phyloP scores from a whole-genome alignment of 1,140 invertebrate species.

The Littorina saxatilis region DNA sequence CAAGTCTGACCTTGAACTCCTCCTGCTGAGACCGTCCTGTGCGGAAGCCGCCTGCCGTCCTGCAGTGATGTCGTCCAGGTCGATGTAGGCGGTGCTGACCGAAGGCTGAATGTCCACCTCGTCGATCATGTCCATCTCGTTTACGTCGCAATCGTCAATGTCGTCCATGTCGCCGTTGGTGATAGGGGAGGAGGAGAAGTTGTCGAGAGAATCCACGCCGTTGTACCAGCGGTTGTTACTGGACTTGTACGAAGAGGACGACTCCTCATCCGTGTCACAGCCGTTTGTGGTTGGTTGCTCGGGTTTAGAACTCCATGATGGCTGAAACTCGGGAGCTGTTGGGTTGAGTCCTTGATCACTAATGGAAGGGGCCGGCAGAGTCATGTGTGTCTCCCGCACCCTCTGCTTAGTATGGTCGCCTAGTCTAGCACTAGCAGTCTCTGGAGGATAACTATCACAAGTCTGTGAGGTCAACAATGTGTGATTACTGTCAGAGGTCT shows the following conservation, averaged over 20 bases:
- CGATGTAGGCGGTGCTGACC: too few species aligned
- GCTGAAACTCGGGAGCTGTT: conserved; percentile 36
- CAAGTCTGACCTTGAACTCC: conserved; percentile 60
- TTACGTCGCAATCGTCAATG: background rate
- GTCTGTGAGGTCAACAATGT: background rate
- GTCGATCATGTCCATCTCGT: background rate
- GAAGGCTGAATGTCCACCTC: background rate
- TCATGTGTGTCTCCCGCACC: background rate
- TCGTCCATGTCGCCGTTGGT: background rate
- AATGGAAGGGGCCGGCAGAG: background rate
- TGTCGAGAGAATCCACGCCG: background rate
- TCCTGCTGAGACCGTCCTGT: conserved; percentile 46
- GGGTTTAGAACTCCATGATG: background rate
- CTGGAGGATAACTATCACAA: background rate
- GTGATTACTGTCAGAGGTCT: background rate
- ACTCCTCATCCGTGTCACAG: background rate
- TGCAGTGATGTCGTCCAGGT: background rate
- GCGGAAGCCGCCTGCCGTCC: background rate
- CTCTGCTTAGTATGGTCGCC: background rate
- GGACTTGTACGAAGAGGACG: background rate
- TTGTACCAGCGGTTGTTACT: too few species aligned
- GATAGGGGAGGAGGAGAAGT: background rate
- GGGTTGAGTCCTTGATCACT: conserved; percentile 19
- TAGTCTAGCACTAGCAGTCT: background rate
- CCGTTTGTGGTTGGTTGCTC: background rate